Evolutionary conservation across 2,888 invertebrate species (phyloP).

Genomic region (Parnassius orleans): DNA sequence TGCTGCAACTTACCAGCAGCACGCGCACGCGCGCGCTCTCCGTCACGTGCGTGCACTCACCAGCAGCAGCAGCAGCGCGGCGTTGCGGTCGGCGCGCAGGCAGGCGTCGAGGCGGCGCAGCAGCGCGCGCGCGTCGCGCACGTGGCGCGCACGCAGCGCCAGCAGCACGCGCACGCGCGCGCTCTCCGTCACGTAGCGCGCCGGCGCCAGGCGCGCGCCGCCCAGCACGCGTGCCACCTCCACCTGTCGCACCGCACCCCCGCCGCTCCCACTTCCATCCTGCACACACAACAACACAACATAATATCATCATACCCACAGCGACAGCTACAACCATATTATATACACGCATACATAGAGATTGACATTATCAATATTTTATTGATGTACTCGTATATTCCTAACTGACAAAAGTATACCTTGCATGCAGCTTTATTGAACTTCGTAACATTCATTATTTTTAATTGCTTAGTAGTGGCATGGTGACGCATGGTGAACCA

Average conservation of each 20-base stretch:
- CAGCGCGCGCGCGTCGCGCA: conserved; percentile 79
- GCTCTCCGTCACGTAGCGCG: conserved; percentile 98
- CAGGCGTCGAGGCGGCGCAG: conserved; percentile 87
- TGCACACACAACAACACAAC: too few relatives aligned
- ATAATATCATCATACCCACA: too few relatives aligned
- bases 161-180: conserved; percentile 89
- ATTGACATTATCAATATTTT: too few relatives aligned
- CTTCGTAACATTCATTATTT: too few relatives aligned
- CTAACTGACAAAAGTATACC: too few relatives aligned
- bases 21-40: conserved; percentile 86
- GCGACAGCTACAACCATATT: too few relatives aligned
- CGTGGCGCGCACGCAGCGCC: conserved; percentile 75
- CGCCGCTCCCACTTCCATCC: neutral
- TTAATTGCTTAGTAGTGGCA: too few relatives aligned
- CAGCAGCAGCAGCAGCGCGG: conserved; percentile 87
- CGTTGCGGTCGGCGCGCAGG: conserved; percentile 89
- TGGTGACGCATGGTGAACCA: too few relatives aligned
- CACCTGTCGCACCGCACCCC: conserved; percentile 75
- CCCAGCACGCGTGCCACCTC: conserved; percentile 92
- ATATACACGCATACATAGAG: too few relatives aligned
- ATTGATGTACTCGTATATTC: too few relatives aligned
- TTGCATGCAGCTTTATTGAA: too few relatives aligned
- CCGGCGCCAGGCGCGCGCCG: conserved; percentile 92
- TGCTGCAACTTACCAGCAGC: conserved; percentile 80
- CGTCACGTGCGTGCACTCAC: conserved; percentile 54